These are phyloP conservation scores for Tautogolabrus adspersus DNA, from an alignment of 2,113 vertebrate species.

Conservation along the genomic window DNA sequence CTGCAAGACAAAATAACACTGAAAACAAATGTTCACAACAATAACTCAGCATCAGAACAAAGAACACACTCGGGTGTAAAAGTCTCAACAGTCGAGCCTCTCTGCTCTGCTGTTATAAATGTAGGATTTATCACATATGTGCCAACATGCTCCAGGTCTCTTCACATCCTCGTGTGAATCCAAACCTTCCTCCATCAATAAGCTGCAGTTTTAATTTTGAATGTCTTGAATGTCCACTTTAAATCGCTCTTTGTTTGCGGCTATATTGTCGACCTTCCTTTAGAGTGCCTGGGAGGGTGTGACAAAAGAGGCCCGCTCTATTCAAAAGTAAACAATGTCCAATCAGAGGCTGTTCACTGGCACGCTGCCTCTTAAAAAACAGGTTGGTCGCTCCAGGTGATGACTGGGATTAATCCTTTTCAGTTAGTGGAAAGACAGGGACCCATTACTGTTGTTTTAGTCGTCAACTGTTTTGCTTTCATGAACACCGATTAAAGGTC, in stretches of 20 bases:
- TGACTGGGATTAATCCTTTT: not conserved
- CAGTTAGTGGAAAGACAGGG: not conserved
- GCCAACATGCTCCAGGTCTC: constrained; percentile 18
- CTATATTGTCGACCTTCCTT: not conserved
- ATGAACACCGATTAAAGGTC: not conserved
- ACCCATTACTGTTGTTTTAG: not conserved
- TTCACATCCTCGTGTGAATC: constrained; percentile 16
- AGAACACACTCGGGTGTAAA: not conserved
- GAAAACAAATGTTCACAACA: not conserved
- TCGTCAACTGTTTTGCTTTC: not conserved
- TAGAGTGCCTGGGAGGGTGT: not conserved
- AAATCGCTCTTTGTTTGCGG: not conserved
- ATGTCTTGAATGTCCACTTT: not conserved
- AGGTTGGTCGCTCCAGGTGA: not conserved
- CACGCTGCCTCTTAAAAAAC: not conserved
- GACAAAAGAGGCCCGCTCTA: not conserved
- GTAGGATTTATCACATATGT: constrained; percentile 12
- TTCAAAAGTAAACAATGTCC: not conserved
- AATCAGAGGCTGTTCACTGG: not conserved
- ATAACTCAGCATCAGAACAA: constrained; percentile 7
- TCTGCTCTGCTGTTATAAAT: not conserved
- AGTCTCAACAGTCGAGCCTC: constrained; percentile 6
- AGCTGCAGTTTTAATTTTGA: not conserved
- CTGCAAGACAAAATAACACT: not conserved
- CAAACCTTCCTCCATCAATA: not conserved